A percentile compares a stretch with the other conserved stretches of the same genome.
phyloP scores from a whole-genome alignment of 1,140 invertebrate species.

The Rhopalosiphum maidis region DNA sequence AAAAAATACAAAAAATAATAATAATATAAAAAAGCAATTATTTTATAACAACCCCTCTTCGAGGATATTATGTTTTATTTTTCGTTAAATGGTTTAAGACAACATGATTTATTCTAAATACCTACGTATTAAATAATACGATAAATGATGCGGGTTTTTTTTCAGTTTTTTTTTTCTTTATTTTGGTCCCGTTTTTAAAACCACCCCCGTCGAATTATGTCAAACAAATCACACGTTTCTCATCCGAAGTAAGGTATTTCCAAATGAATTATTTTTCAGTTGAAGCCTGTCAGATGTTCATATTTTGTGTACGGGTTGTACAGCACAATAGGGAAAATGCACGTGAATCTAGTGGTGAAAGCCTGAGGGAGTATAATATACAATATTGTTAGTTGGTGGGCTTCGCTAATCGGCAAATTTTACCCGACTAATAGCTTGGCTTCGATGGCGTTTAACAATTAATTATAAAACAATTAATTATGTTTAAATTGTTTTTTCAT shows the following conservation, averaged over 20 bases:
- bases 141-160: not conserved
- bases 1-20: not conserved
- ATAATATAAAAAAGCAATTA: slow-evolving; percentile 27
- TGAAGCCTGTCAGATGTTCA: slow-evolving; percentile 25
- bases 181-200: not conserved
- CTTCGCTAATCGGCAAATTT: slow-evolving; percentile 46
- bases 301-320: not conserved
- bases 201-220: slow-evolving; percentile 46
- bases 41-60: not conserved
- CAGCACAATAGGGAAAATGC: not conserved
- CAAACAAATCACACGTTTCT: slow-evolving; percentile 42
- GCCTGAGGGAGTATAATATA: not conserved
- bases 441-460: slow-evolving; percentile 31
- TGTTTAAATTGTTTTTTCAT: slow-evolving; percentile 9
- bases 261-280: slow-evolving; percentile 20
- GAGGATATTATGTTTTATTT: not conserved
- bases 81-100: not conserved
- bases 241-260: not conserved
- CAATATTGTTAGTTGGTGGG: slow-evolving; percentile 51
- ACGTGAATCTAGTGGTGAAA: not conserved
- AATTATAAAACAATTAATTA: slow-evolving; percentile 58
- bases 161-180: too few species aligned
- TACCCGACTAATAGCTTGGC: slow-evolving; percentile 17
- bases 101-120: slow-evolving; percentile 10
- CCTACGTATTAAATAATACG: not conserved